A percentile compares a stretch with the other conserved stretches of the same genome.
Evolutionary conservation across 2,888 invertebrate species (phyloP).

Genomic region (Limnephilus marmoratus): DNA sequence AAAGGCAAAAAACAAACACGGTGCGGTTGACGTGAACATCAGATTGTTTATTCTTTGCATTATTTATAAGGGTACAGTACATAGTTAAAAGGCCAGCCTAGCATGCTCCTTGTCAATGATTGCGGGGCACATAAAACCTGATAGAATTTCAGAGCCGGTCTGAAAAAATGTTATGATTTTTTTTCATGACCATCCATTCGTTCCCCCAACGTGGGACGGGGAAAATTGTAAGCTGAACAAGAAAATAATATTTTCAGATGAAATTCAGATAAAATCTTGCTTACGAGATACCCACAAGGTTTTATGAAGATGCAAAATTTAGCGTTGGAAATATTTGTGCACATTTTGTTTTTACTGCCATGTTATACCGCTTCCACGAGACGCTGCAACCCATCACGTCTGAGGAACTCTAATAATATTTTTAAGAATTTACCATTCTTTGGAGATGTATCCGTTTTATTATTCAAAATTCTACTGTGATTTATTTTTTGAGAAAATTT

Average conservation of each 20-base stretch:
- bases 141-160: slow-evolving; percentile 63
- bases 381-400: background rate
- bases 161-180: slow-evolving; percentile 52
- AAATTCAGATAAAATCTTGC: slow-evolving; percentile 33
- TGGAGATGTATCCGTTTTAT: background rate
- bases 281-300: background rate
- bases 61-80: background rate
- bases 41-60: background rate
- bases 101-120: background rate
- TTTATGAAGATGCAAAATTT: slow-evolving; percentile 27
- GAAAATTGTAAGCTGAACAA: slow-evolving; percentile 27
- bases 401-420: background rate
- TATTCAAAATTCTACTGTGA: background rate
- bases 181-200: slow-evolving; percentile 32
- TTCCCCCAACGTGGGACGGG: background rate
- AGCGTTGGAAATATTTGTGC: background rate
- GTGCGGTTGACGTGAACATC: too few species aligned
- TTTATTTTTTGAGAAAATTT: background rate
- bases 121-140: slow-evolving; percentile 61
- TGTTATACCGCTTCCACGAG: background rate
- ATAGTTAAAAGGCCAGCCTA: background rate
- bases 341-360: background rate
- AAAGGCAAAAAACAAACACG: too few species aligned
- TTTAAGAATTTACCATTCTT: background rate
- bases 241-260: slow-evolving; percentile 31